These are phyloP conservation scores for Lophura nycthemera DNA, from an alignment of 2,113 vertebrate species.

Conservation along the genomic window DNA sequence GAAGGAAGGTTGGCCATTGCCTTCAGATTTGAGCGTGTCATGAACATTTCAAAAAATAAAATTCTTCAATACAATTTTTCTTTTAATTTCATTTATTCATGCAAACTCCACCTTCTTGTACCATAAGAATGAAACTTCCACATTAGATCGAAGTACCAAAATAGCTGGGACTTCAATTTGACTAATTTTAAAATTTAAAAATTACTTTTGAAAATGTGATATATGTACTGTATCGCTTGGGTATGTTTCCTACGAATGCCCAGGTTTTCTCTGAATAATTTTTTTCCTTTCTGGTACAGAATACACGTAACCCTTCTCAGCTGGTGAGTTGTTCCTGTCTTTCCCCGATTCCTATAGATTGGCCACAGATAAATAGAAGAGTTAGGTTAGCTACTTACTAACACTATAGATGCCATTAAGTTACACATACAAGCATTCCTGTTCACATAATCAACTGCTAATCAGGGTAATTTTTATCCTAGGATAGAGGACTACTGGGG, in stretches of 20 bases:
- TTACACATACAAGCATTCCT: not conserved
- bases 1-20: not conserved
- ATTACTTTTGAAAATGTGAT: not conserved
- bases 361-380: not conserved
- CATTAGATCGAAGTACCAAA: not conserved
- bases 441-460: not conserved
- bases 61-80: not conserved
- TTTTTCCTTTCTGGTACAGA: not conserved
- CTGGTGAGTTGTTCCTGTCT: not conserved
- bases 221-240: rapidly evolving
- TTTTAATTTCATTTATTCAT: not conserved
- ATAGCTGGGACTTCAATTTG: not conserved
- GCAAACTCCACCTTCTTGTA: not conserved
- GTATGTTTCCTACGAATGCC: not conserved
- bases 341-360: not conserved
- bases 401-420: not conserved
- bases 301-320: not conserved
- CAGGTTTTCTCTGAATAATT: not conserved
- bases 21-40: not conserved
- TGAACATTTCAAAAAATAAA: not conserved
- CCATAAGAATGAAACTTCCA: not conserved
- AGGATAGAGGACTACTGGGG: not conserved
- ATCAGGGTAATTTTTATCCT: not conserved
- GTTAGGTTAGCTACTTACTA: not conserved
- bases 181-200: not conserved